A percentile compares a stretch with the other conserved stretches of the same genome.
phyloP scores from a whole-genome alignment of 2,888 invertebrate species.

The Heteromurus nitidus region DNA sequence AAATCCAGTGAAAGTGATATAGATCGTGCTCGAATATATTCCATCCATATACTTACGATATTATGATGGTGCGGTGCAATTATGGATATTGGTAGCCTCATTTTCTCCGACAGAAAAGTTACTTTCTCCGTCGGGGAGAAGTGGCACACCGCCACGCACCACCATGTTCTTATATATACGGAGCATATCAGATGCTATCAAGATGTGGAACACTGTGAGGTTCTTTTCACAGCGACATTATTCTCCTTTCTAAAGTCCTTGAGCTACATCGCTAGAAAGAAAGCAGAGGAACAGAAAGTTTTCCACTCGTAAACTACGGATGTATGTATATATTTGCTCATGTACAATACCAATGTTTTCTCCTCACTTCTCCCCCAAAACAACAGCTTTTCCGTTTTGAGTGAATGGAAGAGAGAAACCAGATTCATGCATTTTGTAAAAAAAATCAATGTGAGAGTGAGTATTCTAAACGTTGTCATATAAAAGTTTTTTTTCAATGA shows the following conservation, averaged over 20 bases:
- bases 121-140: slow-evolving; percentile 46
- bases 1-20: slow-evolving; percentile 5
- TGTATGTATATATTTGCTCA: too few species aligned
- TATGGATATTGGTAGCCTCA: slow-evolving; percentile 13
- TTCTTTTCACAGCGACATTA: slow-evolving; percentile 10
- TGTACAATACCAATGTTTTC: too few species aligned
- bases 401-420: too few species aligned
- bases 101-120: slow-evolving; percentile 21
- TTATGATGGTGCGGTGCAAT: not conserved
- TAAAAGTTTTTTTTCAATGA: too few species aligned
- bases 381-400: not conserved
- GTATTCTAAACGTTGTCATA: too few species aligned
- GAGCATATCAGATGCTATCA: not conserved
- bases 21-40: not conserved
- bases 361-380: too few species aligned
- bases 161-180: not conserved
- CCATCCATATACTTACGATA: not conserved
- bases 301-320: not conserved
- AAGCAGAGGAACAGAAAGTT: slow-evolving; percentile 31
- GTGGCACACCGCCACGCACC: slow-evolving; percentile 27
- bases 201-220: not conserved
- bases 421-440: too few species aligned
- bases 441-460: too few species aligned
- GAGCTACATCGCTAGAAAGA: slow-evolving; percentile 49
- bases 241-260: slow-evolving; percentile 53